These are phyloP conservation scores for Argyresthia albistria DNA, from an alignment of 2,888 invertebrate genomes.

Conservation along the genomic window DNA sequence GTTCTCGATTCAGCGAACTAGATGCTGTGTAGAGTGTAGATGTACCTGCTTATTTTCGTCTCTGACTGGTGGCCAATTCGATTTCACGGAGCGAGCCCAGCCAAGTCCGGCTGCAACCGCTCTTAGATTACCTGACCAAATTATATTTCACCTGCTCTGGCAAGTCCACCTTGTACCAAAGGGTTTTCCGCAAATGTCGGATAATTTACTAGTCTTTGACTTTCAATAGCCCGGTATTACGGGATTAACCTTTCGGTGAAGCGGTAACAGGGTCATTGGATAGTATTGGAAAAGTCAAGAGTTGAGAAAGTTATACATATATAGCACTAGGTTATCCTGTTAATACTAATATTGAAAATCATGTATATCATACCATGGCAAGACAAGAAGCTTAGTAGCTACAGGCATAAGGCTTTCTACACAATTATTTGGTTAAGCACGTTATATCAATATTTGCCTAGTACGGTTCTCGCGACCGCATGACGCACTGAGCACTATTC, in stretches of 20 bases:
- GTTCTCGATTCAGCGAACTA: constrained; percentile 1
- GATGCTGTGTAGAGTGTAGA: background rate
- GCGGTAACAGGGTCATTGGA: no score
- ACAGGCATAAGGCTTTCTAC: constrained; percentile 38
- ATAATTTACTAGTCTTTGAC: no score
- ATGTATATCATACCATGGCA: no score
- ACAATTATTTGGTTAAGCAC: constrained; percentile 48
- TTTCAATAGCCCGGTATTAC: no score
- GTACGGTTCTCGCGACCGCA: constrained; percentile 31
- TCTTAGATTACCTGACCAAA: constrained; percentile 28
- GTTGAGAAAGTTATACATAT: no score
- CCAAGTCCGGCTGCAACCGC: constrained; percentile 35
- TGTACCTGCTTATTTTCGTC: constrained; percentile 54
- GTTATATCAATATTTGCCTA: constrained; percentile 67
- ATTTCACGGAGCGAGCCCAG: constrained; percentile 54
- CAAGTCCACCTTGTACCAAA: background rate
- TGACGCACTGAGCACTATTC: constrained; percentile 25
- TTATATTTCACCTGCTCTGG: constrained; percentile 21
- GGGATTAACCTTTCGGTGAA: no score
- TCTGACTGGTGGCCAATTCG: constrained; percentile 64
- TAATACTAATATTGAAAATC: no score
- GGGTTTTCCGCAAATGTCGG: background rate
- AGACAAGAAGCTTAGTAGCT: no score
- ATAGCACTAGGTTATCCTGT: no score
- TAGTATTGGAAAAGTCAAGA: no score